Evolutionary conservation across 1,140 invertebrate species (phyloP), one percentile per base, ranked within the genome.

Genomic region (Ephestia elutella): DNA sequence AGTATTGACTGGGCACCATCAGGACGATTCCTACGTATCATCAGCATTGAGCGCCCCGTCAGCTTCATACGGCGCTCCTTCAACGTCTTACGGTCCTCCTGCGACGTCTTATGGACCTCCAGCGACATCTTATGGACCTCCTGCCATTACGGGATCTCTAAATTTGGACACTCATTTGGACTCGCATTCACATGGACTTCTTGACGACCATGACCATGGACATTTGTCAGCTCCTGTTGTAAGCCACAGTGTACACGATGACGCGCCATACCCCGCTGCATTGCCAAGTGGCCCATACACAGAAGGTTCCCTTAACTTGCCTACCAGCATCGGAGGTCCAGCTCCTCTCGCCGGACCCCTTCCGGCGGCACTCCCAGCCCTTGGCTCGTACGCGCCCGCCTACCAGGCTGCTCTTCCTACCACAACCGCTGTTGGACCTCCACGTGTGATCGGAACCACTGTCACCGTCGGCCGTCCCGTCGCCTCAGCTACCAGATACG

Each of bases 31-130:
- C 11, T 83, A 78, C 58, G 55, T 75, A 54, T 61, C 75, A 21
- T 82, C 85, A 65, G 80, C 82, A 17, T 18, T 73, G n/a, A 59
- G 55, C 44, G 72, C 85, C 5, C 78, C 85, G 5, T 86, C 82
- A 25, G 80, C 82, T 10, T 63, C 67, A 20, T 69, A 69, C 25
- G 63, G 67, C 0, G 18, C 57, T 4, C 63, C 66, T 10, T 58
- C 63, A 15, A 17, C 18, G 9, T 71, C 68, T 0, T 87, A 81
- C 21, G 80, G 80, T 15, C 57, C 80, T 38, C 80, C 82, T 17
- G 74, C 76, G 2, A 60, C 62, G 7, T 63, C 71, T 5, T 82
- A 84, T 54, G 80, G 83, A 17, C 64, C 71, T 28, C 78, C 78
- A 11, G 56, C 53, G 2, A 53, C 53, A 10, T 61, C 65, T 25